phyloP scores from a whole-genome alignment of 2,113 vertebrate genomes.

The Brienomyrus longianalis region DNA sequence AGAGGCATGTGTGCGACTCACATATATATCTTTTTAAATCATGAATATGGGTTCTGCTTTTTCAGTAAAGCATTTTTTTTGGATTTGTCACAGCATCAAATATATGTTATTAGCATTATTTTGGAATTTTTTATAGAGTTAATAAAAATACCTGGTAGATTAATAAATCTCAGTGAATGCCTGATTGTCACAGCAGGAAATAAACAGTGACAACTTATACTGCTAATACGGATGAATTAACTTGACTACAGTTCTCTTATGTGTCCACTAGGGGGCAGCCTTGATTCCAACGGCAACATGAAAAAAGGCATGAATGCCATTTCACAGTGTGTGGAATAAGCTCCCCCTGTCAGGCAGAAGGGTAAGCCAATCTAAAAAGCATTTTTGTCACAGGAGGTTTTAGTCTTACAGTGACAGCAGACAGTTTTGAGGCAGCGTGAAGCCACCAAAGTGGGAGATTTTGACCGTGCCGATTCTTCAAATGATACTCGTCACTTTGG shows the following conservation, averaged over 20 bases:
- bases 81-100: not conserved
- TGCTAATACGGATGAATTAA: not conserved
- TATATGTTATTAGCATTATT: not conserved
- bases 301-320: conserved; percentile 16
- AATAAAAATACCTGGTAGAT: not conserved
- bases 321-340: conserved; percentile 28
- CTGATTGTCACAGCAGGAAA: not conserved
- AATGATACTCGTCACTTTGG: not conserved
- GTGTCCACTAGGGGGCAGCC: conserved; percentile 11
- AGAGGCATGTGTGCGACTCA: not conserved
- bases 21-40: not conserved
- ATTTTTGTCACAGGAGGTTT: conserved; percentile 28
- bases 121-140: not conserved
- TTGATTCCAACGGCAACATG: not conserved
- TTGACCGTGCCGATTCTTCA: not conserved
- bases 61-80: not conserved
- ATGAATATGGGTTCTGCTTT: not conserved
- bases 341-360: conserved; percentile 43
- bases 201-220: not conserved
- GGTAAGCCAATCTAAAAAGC: conserved; percentile 34
- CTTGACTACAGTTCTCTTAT: not conserved
- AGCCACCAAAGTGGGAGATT: not conserved
- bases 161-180: not conserved
- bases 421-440: conserved; percentile 50
- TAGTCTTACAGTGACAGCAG: conserved; percentile 47